phyloP scores from a whole-genome alignment of 1,140 invertebrate genomes.

The Aphis craccivora region DNA sequence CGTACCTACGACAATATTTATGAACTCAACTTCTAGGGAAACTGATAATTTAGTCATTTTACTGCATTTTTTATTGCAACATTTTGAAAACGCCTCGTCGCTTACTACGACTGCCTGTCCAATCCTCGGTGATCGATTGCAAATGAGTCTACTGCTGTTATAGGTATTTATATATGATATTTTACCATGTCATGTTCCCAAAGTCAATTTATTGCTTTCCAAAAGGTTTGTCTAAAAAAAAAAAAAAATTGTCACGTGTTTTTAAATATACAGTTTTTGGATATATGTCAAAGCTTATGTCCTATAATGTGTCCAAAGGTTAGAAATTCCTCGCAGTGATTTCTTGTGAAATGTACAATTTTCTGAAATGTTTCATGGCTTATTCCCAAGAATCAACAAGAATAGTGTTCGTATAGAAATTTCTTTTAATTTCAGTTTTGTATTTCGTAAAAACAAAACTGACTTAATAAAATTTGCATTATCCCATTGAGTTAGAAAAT shows the following conservation, averaged over 20 bases:
- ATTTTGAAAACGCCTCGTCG: not conserved
- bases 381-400: not conserved
- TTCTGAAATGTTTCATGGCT: conserved; percentile 6
- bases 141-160: not conserved
- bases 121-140: not conserved
- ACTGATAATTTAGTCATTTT: conserved; percentile 12
- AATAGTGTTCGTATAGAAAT: not conserved
- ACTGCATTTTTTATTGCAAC: not conserved
- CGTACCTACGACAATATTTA: not conserved
- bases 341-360: not conserved
- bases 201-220: not conserved
- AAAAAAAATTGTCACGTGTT: not conserved
- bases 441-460: not conserved
- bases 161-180: not conserved
- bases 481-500: not conserved
- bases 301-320: not conserved
- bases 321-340: conserved; percentile 15
- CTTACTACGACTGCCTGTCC: not conserved
- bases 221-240: conserved; percentile 3
- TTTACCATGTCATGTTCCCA: not conserved
- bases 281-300: not conserved
- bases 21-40: not conserved
- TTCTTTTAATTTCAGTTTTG: not conserved
- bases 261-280: conserved; percentile 4
- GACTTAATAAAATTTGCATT: not conserved